phyloP scores from a whole-genome alignment of 2,888 invertebrate species.

The Arctia plantaginis region DNA sequence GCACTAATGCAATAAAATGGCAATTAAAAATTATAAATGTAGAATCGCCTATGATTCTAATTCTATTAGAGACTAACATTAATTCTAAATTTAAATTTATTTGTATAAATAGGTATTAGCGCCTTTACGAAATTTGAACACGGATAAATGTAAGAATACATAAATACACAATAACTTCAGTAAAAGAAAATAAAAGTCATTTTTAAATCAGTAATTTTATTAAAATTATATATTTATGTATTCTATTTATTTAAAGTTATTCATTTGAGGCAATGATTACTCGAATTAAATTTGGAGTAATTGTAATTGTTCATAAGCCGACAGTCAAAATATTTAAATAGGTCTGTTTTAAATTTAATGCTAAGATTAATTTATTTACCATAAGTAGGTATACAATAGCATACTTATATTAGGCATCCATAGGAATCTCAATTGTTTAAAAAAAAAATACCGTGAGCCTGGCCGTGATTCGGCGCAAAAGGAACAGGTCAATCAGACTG shows the following conservation, averaged over 20 bases:
- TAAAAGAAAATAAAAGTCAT: not conserved
- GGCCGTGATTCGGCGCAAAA: not conserved
- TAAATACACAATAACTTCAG: not conserved
- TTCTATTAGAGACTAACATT: not conserved
- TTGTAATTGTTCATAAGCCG: not conserved
- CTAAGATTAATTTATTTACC: not conserved
- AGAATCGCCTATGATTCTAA: not conserved
- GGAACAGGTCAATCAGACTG: not conserved
- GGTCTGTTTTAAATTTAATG: not conserved
- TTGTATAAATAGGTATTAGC: not conserved
- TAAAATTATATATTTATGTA: not conserved
- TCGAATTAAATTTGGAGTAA: not conserved
- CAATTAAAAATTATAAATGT: not conserved
- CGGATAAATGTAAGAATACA: not conserved
- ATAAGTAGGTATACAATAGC: no score
- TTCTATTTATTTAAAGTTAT: not conserved
- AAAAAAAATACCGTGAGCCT: not conserved
- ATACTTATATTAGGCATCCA: not conserved
- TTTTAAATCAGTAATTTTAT: not conserved
- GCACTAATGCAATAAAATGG: not conserved
- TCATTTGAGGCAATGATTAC: not conserved
- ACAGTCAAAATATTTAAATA: not conserved
- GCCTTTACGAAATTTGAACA: not conserved
- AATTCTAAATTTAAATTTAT: constrained; percentile 3
- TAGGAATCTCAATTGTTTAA: not conserved